Evolutionary conservation across 2,888 invertebrate species (phyloP), one percentile per base, ranked within the genome.

Genomic region (Netelia melanura): DNA sequence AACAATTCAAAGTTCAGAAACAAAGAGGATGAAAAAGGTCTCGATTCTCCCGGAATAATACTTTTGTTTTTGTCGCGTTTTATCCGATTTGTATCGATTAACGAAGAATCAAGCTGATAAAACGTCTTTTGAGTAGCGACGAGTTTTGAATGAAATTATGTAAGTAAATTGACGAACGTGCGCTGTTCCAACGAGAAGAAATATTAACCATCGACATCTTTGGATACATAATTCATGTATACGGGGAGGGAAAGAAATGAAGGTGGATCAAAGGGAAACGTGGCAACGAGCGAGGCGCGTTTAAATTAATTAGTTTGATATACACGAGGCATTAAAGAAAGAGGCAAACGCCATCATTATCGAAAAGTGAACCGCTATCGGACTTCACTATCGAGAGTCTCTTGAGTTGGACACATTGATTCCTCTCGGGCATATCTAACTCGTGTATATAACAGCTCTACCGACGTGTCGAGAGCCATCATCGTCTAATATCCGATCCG

Each of bases 281-380:
- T 44, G 10, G 21, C 71, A 70, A 65, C 76, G 81, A 86, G 81
- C 84, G 81, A 86, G 81, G 83, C 81, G 84, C 86, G 87, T 87
- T 85, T 87, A 87, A 90, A 90, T 90, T 90, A 89, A 90, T 90
- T 88, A 89, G 86, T 87, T 67, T 17, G 44, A 78, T 77, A 68
- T 70, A 65, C 21, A 65, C 48, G 64, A 11, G 65, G 68, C 79
- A 79, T 75, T 70, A 30, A 68, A 62, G 54, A 62, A 38, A n/a
- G 25, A 71, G 43, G 72, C 43, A 72, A 71, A 88, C 87, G 86
- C 89, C 88, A 86, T 87, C 89, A 89, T 88, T 89, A 88, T 87
- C 89, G 87, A 21, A 17, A 14, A 88, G 89, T 86, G 87, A 82
- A 90, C 89, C 87, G 89, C 87, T 89, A 90, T 90, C 89, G 87